These are phyloP conservation scores for Protomyctophum bolini DNA, from an alignment of 2,113 vertebrate genomes.

Conservation along the genomic window DNA sequence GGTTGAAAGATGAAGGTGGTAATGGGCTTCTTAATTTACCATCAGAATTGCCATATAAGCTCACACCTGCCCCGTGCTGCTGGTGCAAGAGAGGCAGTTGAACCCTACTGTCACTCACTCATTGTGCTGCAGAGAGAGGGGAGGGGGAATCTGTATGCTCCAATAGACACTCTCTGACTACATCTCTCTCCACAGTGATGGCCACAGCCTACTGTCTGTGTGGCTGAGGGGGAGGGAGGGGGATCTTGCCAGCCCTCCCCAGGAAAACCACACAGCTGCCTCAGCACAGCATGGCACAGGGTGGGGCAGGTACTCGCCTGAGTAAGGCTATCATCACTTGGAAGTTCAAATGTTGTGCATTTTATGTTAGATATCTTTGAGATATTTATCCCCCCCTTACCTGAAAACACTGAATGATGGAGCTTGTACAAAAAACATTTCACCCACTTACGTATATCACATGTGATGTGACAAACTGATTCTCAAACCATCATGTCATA, in stretches of 20 bases:
- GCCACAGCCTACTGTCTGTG: conserved; percentile 66
- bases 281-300: conserved; percentile 27
- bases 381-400: no score
- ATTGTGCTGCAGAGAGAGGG: conserved; percentile 66
- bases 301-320: conserved; percentile 68
- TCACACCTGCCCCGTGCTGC: conserved; percentile 61
- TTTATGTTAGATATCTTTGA: no score
- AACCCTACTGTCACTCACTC: not conserved
- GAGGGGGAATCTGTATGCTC: conserved; percentile 42
- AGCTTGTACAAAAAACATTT: no score
- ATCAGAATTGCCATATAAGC: conserved; percentile 78
- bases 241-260: conserved; percentile 60
- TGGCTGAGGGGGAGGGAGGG: conserved; percentile 72
- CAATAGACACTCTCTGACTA: conserved; percentile 27
- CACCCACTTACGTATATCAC: no score
- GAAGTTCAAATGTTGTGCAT: conserved; percentile 7
- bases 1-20: no score
- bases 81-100: conserved; percentile 39
- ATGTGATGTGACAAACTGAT: no score
- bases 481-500: no score
- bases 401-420: no score
- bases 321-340: conserved; percentile 85
- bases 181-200: conserved; percentile 49
- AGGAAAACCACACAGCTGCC: conserved; percentile 79
- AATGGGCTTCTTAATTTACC: conserved; percentile 1